These are phyloP conservation scores for Myripristis jacobus DNA, from an alignment of 2,797 vertebrate genomes.

Conservation along the genomic window DNA sequence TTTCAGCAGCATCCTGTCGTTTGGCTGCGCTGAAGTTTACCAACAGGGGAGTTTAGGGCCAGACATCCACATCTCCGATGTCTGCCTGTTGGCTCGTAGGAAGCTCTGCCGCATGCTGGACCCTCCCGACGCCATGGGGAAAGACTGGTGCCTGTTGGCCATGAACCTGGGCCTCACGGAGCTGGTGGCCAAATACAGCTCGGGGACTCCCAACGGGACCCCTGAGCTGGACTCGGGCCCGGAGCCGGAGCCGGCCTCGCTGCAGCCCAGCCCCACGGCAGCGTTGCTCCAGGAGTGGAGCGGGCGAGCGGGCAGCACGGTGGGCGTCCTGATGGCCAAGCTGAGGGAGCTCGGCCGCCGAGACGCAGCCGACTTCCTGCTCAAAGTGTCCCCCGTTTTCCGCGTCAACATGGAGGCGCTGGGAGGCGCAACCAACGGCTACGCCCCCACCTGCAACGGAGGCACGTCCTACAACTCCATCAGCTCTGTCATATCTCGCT, in stretches of 20 bases:
- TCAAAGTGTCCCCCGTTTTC: conserved; percentile 93
- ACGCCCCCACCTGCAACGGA: conserved; percentile 92
- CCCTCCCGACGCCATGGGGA: conserved; percentile 95
- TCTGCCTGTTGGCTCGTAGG: conserved; percentile 89
- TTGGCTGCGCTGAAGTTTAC: conserved; percentile 94
- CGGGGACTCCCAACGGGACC: conserved; percentile 80
- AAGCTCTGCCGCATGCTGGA: conserved; percentile 96
- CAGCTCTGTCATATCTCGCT: conserved; percentile 97
- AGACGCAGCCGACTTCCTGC: conserved; percentile 94
- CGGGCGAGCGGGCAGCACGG: conserved; percentile 86
- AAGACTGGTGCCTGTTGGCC: conserved; percentile 98
- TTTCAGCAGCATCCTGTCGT: conserved; percentile 94
- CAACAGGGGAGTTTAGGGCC: conserved; percentile 90
- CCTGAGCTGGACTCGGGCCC: conserved; percentile 57
- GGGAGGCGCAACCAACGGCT: conserved; percentile 82
- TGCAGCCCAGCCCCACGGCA: conserved; percentile 89
- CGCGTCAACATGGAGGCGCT: conserved; percentile 89
- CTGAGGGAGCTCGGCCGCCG: conserved; percentile 95
- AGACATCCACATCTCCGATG: conserved; percentile 90
- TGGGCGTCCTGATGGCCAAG: conserved; percentile 92
- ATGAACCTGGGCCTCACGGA: conserved; percentile 97
- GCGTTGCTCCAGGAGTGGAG: conserved; percentile 95
- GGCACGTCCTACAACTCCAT: conserved; percentile 98
- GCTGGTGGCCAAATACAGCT: conserved; percentile 93
- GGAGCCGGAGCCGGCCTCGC: conserved; percentile 47